Percentiles rank a stretch among this genome's conserved stretches.
Conservation (phyloP, 35 echinoderm and acorn worm species). For the Diadema setosum region DNA sequence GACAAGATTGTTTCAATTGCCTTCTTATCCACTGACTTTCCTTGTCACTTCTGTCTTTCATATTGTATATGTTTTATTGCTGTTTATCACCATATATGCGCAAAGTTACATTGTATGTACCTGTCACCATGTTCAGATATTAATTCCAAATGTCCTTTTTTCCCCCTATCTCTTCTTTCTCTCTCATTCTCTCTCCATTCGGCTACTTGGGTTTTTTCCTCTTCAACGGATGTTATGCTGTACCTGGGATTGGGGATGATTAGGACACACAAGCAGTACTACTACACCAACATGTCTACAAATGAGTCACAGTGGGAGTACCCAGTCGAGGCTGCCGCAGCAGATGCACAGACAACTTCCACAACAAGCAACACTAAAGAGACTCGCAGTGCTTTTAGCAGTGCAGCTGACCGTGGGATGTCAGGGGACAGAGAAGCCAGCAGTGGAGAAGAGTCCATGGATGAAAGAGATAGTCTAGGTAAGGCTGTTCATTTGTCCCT, state of each 20-base stretch:
- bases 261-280: slow-evolving; percentile 94
- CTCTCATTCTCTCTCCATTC: not conserved
- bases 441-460: slow-evolving; percentile 49
- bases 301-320: slow-evolving; percentile 94
- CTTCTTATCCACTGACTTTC: no score
- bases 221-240: not conserved
- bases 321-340: slow-evolving; percentile 47
- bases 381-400: not conserved
- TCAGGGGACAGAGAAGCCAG: not conserved
- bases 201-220: not conserved
- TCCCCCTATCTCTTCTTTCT: slow-evolving; percentile 21
- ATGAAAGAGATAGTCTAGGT: not conserved
- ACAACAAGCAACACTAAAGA: not conserved
- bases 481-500: no score
- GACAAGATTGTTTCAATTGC: no score
- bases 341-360: slow-evolving; percentile 9
- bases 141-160: no score
- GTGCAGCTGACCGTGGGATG: not conserved
- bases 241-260: not conserved
- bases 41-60: no score
- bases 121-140: no score
- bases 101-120: no score
- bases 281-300: slow-evolving; percentile 76
- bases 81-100: no score
- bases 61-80: no score